Base-by-base conservation (phyloP, 2,797 vertebrate genomes). In the Coreius guichenoti region DNA sequence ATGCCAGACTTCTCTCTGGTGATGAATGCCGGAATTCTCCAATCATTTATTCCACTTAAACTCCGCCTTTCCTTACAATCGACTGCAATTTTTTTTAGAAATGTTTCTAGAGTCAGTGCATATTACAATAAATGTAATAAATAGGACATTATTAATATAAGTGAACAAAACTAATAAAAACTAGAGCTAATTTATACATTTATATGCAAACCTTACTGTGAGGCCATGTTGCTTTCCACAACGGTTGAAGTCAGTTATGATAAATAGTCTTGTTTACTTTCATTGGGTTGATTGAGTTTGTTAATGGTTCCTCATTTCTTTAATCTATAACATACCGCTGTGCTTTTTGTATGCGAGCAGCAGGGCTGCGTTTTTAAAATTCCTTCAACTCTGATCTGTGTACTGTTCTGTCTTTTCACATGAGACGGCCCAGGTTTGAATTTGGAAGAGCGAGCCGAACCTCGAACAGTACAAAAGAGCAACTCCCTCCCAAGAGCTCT, bases 251-350 rank as follows among this genome's bases (percentile, higher is more conserved):
- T 33, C 14, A 80, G 23, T 85, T 84, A 65, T 80, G 69, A 85
- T 70, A 67, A 67, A 85, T 80, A 19, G 31, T 74, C 77, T 85
- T 85, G 84, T 85, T 80, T 85, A 80, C 75, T 2, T 58, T 61
- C 65, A 13, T 29, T 39, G 16, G 45, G 23, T 80, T 80, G 69
- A 80, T 79, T 65, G n/a, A 85, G 43, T 72, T 58, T 67, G 58
- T 85, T 63, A 85, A 85, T 17, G 23, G 45, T 29, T 80, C 33
- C 43, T 80, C 56, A 0, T 67, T 45, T 73, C 45, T 80, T 36
- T 63, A 85, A 51, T 74, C 77, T 29, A 54, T 54, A 84, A 61
- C 39, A 85, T 13, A 85, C 83, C 39, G 83, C 83, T 85, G 83
- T 85, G 83, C 83, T 85, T 79, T 85, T 79, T 47, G 39, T 79